Evolutionary conservation across 2,888 invertebrate species (phyloP).

Genomic region (Pseudococcus viburni): DNA sequence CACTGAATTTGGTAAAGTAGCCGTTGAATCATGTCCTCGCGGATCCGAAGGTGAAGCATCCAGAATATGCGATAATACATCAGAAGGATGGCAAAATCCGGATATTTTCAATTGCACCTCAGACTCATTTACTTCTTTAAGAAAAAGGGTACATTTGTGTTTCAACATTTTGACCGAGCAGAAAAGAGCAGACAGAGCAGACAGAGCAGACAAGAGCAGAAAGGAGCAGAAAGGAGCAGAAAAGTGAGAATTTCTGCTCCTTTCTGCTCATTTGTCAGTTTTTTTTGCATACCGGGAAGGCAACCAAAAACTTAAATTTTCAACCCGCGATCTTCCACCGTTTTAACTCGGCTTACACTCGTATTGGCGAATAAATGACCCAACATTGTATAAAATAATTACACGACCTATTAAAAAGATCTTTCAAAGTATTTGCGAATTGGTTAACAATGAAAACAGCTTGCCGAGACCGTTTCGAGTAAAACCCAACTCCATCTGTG

Average conservation of each 20-base stretch:
- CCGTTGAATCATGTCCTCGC: conserved; percentile 86
- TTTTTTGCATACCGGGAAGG: no score
- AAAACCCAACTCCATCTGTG: conserved; percentile 11
- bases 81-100: conserved; percentile 88
- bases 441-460: conserved; percentile 15
- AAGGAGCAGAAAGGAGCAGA: no score
- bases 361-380: background rate
- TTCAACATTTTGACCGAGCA: no score
- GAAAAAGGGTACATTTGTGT: conserved; percentile 84
- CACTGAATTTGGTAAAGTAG: conserved; percentile 84
- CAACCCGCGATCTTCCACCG: no score
- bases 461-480: background rate
- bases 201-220: no score
- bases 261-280: no score
- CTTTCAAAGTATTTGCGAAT: conserved; percentile 12
- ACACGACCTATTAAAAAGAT: conserved; percentile 30
- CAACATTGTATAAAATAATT: background rate
- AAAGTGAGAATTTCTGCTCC: no score
- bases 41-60: conserved; percentile 87
- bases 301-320: no score
- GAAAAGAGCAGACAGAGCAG: no score
- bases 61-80: conserved; percentile 82
- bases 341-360: background rate
- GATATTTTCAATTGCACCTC: conserved; percentile 96
- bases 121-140: conserved; percentile 83